These are phyloP conservation scores for Doris montereyensis DNA, from an alignment of 2,888 invertebrate species.

Conservation along the genomic window DNA sequence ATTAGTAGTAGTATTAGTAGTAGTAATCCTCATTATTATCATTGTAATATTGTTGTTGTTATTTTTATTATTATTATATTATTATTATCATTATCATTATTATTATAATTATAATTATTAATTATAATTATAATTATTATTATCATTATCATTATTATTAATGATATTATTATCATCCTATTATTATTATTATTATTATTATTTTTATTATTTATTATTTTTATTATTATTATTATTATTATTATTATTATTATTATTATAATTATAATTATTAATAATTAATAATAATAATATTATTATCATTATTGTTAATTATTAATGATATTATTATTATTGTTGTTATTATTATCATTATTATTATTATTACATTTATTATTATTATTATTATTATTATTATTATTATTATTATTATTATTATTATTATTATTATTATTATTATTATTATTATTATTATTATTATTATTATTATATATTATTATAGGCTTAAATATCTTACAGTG, in stretches of 20 bases:
- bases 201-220: background rate
- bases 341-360: background rate
- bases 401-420: conserved; percentile 2
- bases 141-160: background rate
- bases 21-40: no score
- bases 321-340: no score
- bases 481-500: no score
- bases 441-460: background rate
- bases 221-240: background rate
- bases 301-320: no score
- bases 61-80: conserved; percentile 19
- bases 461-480: no score
- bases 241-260: conserved; percentile 10
- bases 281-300: background rate
- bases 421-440: background rate
- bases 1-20: no score
- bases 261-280: conserved; percentile 5
- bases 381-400: background rate
- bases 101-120: background rate
- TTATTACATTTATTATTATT: background rate
- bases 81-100: background rate
- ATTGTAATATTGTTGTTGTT: background rate
- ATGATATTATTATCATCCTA: background rate
- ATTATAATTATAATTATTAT: background rate
- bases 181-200: background rate